Conservation (phyloP, 2,888 invertebrate species). For the Lymantria dispar region DNA sequence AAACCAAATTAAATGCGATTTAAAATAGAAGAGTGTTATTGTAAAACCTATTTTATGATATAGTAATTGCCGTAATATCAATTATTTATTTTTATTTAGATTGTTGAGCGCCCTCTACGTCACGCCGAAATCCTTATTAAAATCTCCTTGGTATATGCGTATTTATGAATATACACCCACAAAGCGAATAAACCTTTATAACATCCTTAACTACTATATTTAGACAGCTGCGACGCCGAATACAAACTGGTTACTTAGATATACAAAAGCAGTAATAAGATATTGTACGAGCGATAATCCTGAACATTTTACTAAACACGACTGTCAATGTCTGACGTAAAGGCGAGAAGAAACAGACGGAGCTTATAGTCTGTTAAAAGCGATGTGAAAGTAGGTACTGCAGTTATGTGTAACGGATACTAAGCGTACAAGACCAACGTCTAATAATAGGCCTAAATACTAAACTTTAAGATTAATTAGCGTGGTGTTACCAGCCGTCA, state of each 20-base stretch:
- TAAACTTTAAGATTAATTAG: conserved; percentile 18
- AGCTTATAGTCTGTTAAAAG: background rate
- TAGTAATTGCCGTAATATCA: too few species aligned
- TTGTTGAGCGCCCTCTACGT: conserved; percentile 33
- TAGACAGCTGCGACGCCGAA: conserved; percentile 28
- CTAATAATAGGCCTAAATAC: conserved; percentile 13
- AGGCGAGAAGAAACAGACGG: background rate
- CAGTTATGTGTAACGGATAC: background rate
- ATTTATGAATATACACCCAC: conserved; percentile 65
- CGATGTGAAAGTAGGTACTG: background rate
- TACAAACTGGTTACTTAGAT: conserved; percentile 15
- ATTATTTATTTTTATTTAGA: background rate
- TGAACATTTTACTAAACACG: background rate
- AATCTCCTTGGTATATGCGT: conserved; percentile 60
- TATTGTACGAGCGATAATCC: conserved; percentile 29
- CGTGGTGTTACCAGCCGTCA: conserved; percentile 24
- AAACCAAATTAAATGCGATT: too few species aligned
- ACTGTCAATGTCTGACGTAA: background rate
- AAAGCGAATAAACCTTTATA: conserved; percentile 57
- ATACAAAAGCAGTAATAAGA: conserved; percentile 43
- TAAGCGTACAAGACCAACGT: background rate
- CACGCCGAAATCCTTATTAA: conserved; percentile 33
- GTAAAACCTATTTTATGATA: background rate
- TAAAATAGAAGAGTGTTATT: background rate
- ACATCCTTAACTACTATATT: conserved; percentile 31